These are phyloP conservation scores for Epizoanthus scotinus DNA, from an alignment of 92 coral and sea anemone genomes.

Conservation along the genomic window DNA sequence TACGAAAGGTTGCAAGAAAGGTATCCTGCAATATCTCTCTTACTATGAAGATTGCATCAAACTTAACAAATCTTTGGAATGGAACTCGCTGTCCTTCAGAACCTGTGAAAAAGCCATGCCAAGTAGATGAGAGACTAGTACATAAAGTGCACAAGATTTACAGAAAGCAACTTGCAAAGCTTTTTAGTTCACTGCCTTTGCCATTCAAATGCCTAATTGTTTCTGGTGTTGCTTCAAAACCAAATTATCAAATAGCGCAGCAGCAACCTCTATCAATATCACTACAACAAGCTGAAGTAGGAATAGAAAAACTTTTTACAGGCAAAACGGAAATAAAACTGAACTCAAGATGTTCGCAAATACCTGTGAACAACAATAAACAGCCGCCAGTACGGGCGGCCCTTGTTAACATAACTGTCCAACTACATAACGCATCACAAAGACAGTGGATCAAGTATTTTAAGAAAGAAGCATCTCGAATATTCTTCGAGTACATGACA, in stretches of 20 bases:
- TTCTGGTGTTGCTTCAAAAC: conserved; percentile 53
- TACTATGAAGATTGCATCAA: conserved; percentile 25
- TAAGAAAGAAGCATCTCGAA: conserved; percentile 51
- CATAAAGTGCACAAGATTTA: conserved; percentile 35
- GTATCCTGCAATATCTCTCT: conserved; percentile 44
- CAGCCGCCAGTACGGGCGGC: conserved; percentile 47
- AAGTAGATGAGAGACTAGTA: conserved; percentile 17
- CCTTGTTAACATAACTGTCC: conserved; percentile 73
- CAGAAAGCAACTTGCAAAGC: conserved; percentile 42
- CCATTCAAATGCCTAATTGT: conserved; percentile 83
- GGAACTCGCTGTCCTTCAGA: background rate
- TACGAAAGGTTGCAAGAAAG: conserved; percentile 41
- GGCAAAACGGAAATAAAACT: conserved; percentile 17
- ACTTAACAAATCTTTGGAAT: conserved; percentile 33
- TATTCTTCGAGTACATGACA: conserved; percentile 57
- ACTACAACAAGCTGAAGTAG: conserved; percentile 52
- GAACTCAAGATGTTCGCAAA: conserved; percentile 55
- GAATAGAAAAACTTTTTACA: conserved; percentile 52
- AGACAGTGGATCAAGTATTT: conserved; percentile 67
- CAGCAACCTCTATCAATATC: conserved; percentile 35
- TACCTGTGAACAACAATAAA: conserved; percentile 32
- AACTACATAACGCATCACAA: conserved; percentile 44
- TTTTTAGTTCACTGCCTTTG: conserved; percentile 66
- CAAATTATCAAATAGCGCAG: conserved; percentile 19
- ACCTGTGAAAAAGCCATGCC: background rate